Evolutionary conservation across 2,113 vertebrate genomes (phyloP).

Genomic region (Channa argus): DNA sequence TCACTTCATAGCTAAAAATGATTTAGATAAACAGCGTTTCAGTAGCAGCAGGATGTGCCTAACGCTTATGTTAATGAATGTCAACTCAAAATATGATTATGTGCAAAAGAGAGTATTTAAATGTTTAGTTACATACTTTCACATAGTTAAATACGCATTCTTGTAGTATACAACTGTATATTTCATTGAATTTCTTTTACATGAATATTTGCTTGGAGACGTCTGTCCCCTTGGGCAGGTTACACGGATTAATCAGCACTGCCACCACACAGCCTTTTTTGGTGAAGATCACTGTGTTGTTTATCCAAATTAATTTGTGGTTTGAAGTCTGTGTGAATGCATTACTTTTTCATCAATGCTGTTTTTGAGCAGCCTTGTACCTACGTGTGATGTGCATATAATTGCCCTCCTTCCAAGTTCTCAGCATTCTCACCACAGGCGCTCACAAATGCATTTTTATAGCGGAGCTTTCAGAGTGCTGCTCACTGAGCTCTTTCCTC

Average conservation of each 20-base stretch:
- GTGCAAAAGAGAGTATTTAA: background rate
- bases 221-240: background rate
- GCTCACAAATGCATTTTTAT: conserved; percentile 14
- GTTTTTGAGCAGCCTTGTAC: background rate
- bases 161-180: background rate
- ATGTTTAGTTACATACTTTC: background rate
- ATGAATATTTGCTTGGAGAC: background rate
- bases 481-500: conserved; percentile 16
- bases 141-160: background rate
- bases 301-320: conserved; percentile 2
- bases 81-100: no score
- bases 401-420: background rate
- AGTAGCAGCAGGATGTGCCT: background rate
- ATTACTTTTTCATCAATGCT: background rate
- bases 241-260: background rate
- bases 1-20: background rate
- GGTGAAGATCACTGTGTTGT: background rate
- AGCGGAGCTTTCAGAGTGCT: conserved; percentile 25
- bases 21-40: conserved; percentile 34
- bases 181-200: background rate
- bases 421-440: conserved; percentile 16
- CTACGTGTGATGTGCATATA: background rate
- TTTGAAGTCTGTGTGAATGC: background rate
- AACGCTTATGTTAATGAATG: background rate
- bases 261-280: background rate